These are phyloP conservation scores for Hipparchia semele DNA, from an alignment of 2,888 invertebrate genomes.

Conservation along the genomic window DNA sequence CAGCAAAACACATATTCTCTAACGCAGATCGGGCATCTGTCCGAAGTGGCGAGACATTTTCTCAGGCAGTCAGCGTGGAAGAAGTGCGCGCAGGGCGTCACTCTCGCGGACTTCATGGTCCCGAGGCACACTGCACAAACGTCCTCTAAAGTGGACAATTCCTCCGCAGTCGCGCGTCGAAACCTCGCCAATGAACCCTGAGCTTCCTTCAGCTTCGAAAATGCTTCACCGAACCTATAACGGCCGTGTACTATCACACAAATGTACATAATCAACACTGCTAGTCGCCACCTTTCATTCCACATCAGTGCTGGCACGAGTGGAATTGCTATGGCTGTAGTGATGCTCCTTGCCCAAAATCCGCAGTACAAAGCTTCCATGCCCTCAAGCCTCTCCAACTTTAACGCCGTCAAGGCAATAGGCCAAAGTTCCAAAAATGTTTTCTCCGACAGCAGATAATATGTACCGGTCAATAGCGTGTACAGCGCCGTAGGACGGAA, in stretches of 20 bases:
- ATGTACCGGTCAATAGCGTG: constrained; percentile 85
- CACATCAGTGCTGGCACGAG: constrained; percentile 82
- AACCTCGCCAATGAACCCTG: constrained; percentile 84
- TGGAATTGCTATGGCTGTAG: constrained; percentile 81
- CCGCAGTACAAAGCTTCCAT: constrained; percentile 88
- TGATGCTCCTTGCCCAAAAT: constrained; percentile 84
- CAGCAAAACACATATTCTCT: constrained; percentile 84
- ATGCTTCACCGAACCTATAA: constrained; percentile 83
- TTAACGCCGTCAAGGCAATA: constrained; percentile 80
- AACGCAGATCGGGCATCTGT: constrained; percentile 90
- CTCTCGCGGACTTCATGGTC: constrained; percentile 86
- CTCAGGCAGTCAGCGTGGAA: constrained; percentile 91
- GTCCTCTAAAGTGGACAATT: constrained; percentile 87
- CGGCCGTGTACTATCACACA: constrained; percentile 86
- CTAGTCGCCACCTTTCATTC: constrained; percentile 83
- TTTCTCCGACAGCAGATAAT: constrained; percentile 88
- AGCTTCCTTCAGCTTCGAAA: constrained; percentile 82
- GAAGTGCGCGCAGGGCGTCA: constrained; percentile 91
- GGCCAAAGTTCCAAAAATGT: constrained; percentile 87
- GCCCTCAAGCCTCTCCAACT: constrained; percentile 86
- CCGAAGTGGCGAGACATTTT: constrained; percentile 87
- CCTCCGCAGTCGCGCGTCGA: constrained; percentile 85
- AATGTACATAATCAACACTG: constrained; percentile 83
- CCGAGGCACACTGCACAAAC: constrained; percentile 91
- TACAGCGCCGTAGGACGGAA: constrained; percentile 88